Percentiles rank a stretch among this genome's conserved stretches.
These are phyloP conservation scores for Phalacrocorax brasilianus DNA, from an alignment of 2,113 vertebrate species.

Conservation along the genomic window DNA sequence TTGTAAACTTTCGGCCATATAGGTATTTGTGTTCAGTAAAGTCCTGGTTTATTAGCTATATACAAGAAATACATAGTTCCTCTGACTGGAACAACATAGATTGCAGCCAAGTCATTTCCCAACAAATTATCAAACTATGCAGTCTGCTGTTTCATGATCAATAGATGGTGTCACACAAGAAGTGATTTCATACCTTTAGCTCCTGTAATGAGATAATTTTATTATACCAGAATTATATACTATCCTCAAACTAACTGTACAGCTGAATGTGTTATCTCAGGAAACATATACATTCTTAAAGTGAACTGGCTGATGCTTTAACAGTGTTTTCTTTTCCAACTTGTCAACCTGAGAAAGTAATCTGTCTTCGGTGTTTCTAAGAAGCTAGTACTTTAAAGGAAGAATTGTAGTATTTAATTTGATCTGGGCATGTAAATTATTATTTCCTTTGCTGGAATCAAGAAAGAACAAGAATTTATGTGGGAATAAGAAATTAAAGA, in stretches of 20 bases:
- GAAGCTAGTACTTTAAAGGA: not conserved
- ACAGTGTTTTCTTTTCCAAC: not conserved
- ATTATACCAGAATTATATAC: conserved; percentile 2
- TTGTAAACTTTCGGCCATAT: not conserved
- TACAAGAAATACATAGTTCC: not conserved
- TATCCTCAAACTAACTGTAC: conserved; percentile 1
- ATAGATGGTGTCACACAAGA: conserved; percentile 21
- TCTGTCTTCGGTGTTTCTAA: not conserved
- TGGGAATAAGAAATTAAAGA: not conserved
- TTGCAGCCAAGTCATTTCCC: not conserved
- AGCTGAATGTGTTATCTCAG: not conserved
- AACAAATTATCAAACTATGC: conserved; percentile 11
- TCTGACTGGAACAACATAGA: not conserved
- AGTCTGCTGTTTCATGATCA: conserved; percentile 10
- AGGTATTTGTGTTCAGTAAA: not conserved
- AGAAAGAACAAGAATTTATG: not conserved
- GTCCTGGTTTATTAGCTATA: conserved; percentile 1
- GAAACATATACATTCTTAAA: not conserved
- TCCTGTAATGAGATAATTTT: conserved; percentile 20
- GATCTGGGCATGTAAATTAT: not conserved
- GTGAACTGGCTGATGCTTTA: not conserved
- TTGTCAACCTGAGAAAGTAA: not conserved
- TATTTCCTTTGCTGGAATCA: not conserved
- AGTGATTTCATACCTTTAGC: not conserved
- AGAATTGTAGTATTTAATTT: not conserved